phyloP scores from a whole-genome alignment of 1,140 invertebrate genomes.

The Pseudoatta argentina region DNA sequence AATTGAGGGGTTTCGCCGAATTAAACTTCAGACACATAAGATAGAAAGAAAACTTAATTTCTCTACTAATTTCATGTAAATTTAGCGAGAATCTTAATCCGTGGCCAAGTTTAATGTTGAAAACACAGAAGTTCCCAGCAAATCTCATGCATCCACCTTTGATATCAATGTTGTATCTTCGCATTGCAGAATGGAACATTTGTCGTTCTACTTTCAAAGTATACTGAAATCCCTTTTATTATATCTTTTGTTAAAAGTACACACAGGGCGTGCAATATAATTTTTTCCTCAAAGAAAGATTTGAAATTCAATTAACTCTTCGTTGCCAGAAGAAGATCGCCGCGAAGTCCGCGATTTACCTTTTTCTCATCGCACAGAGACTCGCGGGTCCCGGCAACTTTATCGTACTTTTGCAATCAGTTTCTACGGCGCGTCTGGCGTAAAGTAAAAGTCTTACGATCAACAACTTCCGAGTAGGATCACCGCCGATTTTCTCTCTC shows the following conservation, averaged over 20 bases:
- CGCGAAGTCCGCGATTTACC: slow-evolving; percentile 35
- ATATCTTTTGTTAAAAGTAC: not conserved
- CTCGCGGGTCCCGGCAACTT: slow-evolving; percentile 20
- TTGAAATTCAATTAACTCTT: slow-evolving; percentile 57
- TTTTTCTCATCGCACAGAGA: slow-evolving; percentile 28
- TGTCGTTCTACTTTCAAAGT: slow-evolving; percentile 16
- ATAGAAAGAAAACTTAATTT: slow-evolving; percentile 6
- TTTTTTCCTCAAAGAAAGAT: slow-evolving; percentile 34
- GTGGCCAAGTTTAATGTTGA: not conserved
- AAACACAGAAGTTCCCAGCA: not conserved
- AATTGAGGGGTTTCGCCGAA: slow-evolving; percentile 1
- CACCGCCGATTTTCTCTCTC: not conserved
- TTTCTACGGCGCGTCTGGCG: slow-evolving; percentile 40
- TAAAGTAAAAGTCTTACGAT: slow-evolving; percentile 56
- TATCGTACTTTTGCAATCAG: slow-evolving; percentile 55
- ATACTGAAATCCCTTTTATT: not conserved
- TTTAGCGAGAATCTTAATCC: slow-evolving; percentile 13
- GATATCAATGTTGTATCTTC: not conserved
- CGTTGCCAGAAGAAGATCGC: slow-evolving; percentile 36
- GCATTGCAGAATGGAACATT: not conserved
- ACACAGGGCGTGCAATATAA: slow-evolving; percentile 24
- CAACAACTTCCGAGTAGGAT: slow-evolving; percentile 37
- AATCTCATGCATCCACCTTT: not conserved
- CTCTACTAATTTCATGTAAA: not conserved
- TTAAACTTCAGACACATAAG: not conserved